Evolutionary conservation across 2,797 vertebrate genomes (phyloP).

Genomic region (Pseudomugil tenellus): DNA sequence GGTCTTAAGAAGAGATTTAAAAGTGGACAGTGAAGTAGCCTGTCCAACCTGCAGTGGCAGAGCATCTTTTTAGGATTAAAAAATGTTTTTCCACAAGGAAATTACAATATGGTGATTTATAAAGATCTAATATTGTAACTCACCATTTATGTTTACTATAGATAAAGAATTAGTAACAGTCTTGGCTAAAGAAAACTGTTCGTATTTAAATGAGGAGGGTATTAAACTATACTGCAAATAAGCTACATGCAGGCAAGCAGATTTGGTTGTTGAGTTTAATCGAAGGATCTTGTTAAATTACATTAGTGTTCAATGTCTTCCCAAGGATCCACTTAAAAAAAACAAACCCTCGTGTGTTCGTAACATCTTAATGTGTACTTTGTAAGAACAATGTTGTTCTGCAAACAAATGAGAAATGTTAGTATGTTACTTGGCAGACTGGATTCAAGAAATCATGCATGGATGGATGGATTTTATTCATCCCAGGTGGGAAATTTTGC

Average conservation of each 20-base stretch:
- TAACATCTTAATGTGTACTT: conserved; percentile 18
- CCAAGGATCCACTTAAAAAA: conserved; percentile 15
- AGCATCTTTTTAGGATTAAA: too few species aligned
- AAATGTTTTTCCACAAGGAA: too few species aligned
- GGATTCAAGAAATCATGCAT: too few species aligned
- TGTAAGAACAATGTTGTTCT: neutral
- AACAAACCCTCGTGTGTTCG: conserved; percentile 12
- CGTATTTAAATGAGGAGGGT: neutral
- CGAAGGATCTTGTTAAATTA: conserved; percentile 47
- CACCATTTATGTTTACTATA: neutral
- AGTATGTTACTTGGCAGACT: conserved; percentile 31
- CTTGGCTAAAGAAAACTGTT: neutral
- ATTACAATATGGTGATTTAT: neutral
- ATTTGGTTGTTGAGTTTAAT: conserved; percentile 4
- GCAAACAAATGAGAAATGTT: conserved; percentile 29
- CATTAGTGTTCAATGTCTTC: conserved; percentile 61
- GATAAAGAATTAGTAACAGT: neutral
- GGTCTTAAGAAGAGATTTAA: too few species aligned
- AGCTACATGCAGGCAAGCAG: neutral
- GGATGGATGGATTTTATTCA: too few species aligned
- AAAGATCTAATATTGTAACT: neutral
- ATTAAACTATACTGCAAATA: neutral
- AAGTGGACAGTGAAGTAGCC: too few species aligned
- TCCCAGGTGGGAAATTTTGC: too few species aligned
- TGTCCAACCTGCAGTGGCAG: too few species aligned